These are phyloP conservation scores for Drosophila multiciliata DNA, from an alignment of 2,888 invertebrate species.

Conservation along the genomic window DNA sequence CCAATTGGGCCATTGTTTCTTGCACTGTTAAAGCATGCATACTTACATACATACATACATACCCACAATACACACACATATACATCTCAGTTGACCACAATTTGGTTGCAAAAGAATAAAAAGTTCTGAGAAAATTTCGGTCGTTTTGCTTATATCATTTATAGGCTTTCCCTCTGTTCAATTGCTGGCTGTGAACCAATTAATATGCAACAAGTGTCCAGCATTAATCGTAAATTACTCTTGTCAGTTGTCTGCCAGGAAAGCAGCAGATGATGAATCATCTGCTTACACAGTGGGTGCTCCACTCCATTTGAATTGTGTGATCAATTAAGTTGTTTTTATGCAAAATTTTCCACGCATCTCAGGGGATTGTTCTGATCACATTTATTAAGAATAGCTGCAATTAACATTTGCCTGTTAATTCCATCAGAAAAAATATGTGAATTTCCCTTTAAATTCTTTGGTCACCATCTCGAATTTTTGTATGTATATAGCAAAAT, in stretches of 20 bases:
- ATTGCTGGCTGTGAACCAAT: constrained; percentile 42
- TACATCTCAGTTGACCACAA: not conserved
- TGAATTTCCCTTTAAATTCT: not conserved
- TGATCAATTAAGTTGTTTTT: constrained; percentile 17
- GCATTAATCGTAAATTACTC: constrained; percentile 33
- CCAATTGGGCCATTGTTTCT: constrained; percentile 50
- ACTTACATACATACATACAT: not conserved
- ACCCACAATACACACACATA: not conserved
- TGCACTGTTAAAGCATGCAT: constrained; percentile 12
- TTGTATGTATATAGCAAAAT: not conserved
- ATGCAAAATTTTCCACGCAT: constrained; percentile 54
- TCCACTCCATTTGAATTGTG: not conserved
- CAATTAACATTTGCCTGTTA: constrained; percentile 49
- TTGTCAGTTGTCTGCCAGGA: constrained; percentile 58
- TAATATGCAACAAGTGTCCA: constrained; percentile 67
- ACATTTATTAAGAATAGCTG: constrained; percentile 11
- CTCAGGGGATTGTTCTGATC: constrained; percentile 3
- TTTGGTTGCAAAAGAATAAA: constrained; percentile 12
- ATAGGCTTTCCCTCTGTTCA: constrained; percentile 50
- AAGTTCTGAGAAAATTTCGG: constrained; percentile 55
- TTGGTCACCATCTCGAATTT: not conserved
- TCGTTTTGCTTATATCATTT: constrained; percentile 18
- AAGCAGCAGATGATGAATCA: constrained; percentile 53
- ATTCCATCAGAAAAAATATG: constrained; percentile 2
- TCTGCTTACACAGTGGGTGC: not conserved